Evolutionary conservation across 2,888 invertebrate genomes (phyloP).

Genomic region (Meliscaeva auricollis): DNA sequence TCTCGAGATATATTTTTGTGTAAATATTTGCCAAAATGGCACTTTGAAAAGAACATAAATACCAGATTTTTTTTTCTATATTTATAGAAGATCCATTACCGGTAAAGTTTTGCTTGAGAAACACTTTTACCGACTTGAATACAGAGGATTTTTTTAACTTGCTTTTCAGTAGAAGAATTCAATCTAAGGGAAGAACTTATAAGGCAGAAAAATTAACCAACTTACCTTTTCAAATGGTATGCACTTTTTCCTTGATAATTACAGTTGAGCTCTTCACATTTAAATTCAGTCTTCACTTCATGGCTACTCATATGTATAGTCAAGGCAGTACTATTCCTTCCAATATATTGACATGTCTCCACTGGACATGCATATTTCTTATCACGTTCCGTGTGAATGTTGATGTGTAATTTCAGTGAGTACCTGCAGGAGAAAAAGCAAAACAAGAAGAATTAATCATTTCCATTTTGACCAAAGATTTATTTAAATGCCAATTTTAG

Average conservation of each 20-base stretch:
- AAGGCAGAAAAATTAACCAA: too few species aligned
- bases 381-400: conserved; percentile 83
- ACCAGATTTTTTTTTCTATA: too few species aligned
- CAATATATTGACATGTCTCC: conserved; percentile 86
- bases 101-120: too few species aligned
- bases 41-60: too few species aligned
- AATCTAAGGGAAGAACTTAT: too few species aligned
- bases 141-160: too few species aligned
- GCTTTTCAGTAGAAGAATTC: too few species aligned
- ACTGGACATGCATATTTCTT: conserved; percentile 85
- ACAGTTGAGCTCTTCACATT: conserved; percentile 84
- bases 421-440: conserved; percentile 85
- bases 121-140: too few species aligned
- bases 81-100: too few species aligned
- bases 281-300: conserved; percentile 84
- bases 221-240: conserved; percentile 81
- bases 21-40: too few species aligned
- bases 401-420: conserved; percentile 86
- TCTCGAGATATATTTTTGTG: too few species aligned
- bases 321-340: conserved; percentile 86
- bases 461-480: conserved; percentile 41
- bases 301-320: conserved; percentile 86
- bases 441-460: conserved; percentile 53
- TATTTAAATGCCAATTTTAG: neutral
- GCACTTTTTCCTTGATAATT: conserved; percentile 85